Conservation (phyloP, 1,140 invertebrate genomes). For the Nylanderia fulva region DNA sequence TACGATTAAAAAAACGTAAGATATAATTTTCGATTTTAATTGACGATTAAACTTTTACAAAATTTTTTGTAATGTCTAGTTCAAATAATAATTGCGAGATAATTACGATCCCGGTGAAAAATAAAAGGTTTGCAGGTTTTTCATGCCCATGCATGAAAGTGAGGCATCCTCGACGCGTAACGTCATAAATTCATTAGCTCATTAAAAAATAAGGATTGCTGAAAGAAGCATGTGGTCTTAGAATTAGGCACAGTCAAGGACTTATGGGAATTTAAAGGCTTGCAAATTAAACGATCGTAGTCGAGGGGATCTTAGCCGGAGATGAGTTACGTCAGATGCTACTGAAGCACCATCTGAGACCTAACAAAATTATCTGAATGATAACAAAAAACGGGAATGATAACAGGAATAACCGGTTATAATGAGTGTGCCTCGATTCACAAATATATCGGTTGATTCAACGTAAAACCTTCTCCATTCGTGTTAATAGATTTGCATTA, state of each 20-base stretch:
- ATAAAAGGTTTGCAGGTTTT: neutral
- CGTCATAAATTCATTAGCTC: slow-evolving; percentile 26
- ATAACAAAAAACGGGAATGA: slow-evolving; percentile 28
- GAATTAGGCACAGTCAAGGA: neutral
- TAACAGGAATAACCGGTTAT: slow-evolving; percentile 48
- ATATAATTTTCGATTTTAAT: neutral
- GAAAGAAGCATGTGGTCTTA: neutral
- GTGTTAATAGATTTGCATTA: slow-evolving; percentile 21
- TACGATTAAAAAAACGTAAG: neutral
- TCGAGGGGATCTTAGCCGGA: neutral
- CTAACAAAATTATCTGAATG: neutral
- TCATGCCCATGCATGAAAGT: neutral
- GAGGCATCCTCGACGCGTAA: neutral
- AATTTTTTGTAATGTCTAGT: too few species aligned
- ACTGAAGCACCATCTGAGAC: neutral
- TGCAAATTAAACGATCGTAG: neutral
- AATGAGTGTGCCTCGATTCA: slow-evolving; percentile 37
- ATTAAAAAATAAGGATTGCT: slow-evolving; percentile 29
- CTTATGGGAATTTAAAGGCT: neutral
- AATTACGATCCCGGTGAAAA: neutral
- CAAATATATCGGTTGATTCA: neutral
- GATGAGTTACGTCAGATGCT: neutral
- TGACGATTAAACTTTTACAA: neutral
- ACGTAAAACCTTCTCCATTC: neutral
- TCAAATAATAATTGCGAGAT: neutral